Evolutionary conservation across 2,113 vertebrate species (phyloP).

Genomic region (Axis porcinus): DNA sequence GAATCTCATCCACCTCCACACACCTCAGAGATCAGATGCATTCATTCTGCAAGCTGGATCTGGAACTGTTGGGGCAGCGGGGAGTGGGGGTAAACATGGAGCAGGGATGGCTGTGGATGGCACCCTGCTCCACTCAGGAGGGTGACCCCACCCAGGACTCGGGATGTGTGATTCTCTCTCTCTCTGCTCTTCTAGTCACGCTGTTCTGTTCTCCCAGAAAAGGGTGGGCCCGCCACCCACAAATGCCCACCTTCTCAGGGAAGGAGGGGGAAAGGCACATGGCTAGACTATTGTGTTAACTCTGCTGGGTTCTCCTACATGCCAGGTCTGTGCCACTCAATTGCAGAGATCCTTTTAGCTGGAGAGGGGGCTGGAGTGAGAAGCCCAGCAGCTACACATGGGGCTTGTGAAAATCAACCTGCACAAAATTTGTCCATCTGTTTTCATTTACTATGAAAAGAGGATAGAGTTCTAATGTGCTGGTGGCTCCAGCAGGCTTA

Average conservation of each 20-base stretch:
- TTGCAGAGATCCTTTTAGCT: not conserved
- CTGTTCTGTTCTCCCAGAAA: not conserved
- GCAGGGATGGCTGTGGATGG: not conserved
- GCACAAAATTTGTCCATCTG: not conserved
- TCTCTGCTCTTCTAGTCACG: not conserved
- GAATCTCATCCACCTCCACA: not conserved
- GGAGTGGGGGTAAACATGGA: accelerated
- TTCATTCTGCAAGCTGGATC: not conserved
- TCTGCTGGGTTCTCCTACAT: accelerated
- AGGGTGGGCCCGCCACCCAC: not conserved
- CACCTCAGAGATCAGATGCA: not conserved
- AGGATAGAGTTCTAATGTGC: not conserved
- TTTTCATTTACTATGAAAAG: not conserved
- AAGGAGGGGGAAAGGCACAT: not conserved
- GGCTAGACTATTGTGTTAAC: accelerated
- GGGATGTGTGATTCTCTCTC: not conserved
- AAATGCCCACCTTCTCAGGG: not conserved
- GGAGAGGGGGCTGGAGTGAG: not conserved
- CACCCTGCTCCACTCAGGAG: not conserved
- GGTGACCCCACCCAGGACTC: too few relatives aligned
- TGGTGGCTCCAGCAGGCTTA: not conserved
- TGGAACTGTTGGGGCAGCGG: not conserved
- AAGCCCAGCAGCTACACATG: not conserved
- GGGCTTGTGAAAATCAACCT: not conserved
- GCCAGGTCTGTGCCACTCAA: not conserved